Evolutionary conservation across 2,888 invertebrate genomes (phyloP), one percentile per base, ranked within the genome.

Genomic region (Drosophila bunnanda): DNA sequence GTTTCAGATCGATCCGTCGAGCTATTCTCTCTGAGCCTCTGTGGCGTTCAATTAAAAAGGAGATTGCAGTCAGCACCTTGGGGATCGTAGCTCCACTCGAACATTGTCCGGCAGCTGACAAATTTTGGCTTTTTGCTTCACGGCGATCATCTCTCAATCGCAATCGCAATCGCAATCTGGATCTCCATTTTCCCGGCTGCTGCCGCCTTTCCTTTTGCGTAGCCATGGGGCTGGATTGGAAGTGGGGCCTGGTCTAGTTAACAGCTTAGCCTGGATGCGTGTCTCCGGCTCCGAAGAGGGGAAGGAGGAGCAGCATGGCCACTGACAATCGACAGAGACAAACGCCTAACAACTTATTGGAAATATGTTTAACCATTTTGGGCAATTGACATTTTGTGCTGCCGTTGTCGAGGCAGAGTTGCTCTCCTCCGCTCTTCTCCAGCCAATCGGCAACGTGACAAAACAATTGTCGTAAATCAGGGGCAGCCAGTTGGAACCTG

Each of bases 391-490:
- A 84, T 88, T 84, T 64, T 83, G 53, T 68, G 54, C 76, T 78
- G 76, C 88, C 65, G 82, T 67, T 66, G 55, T 13, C 30, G 55
- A 25, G 22, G 13, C 53, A 39, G 38, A 34, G 15, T 60, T 13
- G 30, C 46, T 39, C 39, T 50, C 38, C 38, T 62, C 60, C 46
- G 32, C 32, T 48, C 55, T 44, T 46, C 38, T 28, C 32, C 17
- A 34, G 17, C 20, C 79, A 79, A 76, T 84, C 75, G 87, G 66
- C 83, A 75, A 87, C 89, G 85, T 85, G 85, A 87, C 89, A 85
- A 89, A 85, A 85, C 85, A 85, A 85, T 85, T 85, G 85, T 89
- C 85, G 85, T 89, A 87, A 85, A 88, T 87, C 89, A 76, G 84
- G 71, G 69, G 80, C 65, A 74, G 65, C 53, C 54, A 50, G 43